Evolutionary conservation across 2,888 invertebrate species (phyloP), one percentile per base, ranked within the genome.

Genomic region (Lasioglossum morio): DNA sequence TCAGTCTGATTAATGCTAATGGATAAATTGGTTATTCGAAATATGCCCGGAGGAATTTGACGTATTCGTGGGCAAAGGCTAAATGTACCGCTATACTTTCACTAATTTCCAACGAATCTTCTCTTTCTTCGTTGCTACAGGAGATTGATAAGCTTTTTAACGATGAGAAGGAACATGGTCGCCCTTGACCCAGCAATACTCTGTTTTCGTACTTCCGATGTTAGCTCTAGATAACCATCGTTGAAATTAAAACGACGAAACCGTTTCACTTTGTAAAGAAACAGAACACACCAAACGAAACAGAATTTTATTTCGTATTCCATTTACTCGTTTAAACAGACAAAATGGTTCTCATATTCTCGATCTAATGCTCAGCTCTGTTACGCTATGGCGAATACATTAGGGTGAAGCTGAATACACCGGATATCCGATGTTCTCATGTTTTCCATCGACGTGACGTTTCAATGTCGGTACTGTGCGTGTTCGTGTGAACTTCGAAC

Each of bases 341-440:
- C 37, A 37, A 37, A 48, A 48, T 48, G 7, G 48, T 48, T 53
- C n/a, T 53, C 2, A 53, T n/a, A 53, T n/a, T 3, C 8, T 10
- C 53, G n/a, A n/a, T 63, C 30, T 60, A 60, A 60, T 5, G 27
- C 12, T 30, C 30, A 14, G 63, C 30, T 30, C 27, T 16, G 92
- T 90, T 83, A 91, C 87, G 87, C 84, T 85, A 60, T 81, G 75
- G 84, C 76, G 88, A 83, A 34, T 86, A 63, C 87, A 82, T 79
- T 69, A 74, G 82, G 83, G 79, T 78, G 79, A 82, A 82, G 72
- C 76, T 91, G 84, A 88, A 90, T 90, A 75, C 79, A 80, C 89
- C 92, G 93, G 93, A 93, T 77, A 87, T 93, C 92, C 93, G 92
- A 87, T 63, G 73, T 84, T 89, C 88, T 87, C 87, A 81, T 76